Evolutionary conservation across 2,113 vertebrate genomes (phyloP).

Genomic region (Macroglossus sobrinus): DNA sequence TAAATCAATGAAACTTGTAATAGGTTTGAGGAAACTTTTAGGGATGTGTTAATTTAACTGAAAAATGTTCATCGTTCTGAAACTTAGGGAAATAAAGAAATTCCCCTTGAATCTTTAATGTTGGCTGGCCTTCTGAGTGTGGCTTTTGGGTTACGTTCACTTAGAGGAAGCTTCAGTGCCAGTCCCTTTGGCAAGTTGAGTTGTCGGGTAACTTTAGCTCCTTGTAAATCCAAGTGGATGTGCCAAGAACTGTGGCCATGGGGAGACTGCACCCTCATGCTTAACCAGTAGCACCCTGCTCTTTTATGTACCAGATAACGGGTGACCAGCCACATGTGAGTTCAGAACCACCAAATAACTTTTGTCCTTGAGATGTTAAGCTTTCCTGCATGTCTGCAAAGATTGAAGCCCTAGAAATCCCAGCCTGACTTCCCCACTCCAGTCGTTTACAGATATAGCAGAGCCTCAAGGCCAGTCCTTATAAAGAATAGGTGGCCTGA

Average conservation of each 20-base stretch:
- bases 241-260: neutral
- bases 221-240: neutral
- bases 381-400: neutral
- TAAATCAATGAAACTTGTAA: neutral
- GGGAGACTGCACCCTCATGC: neutral
- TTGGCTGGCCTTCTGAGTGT: neutral
- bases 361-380: neutral
- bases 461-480: neutral
- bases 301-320: neutral
- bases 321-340: neutral
- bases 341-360: neutral
- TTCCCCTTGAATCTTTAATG: neutral
- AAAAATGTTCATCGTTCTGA: neutral
- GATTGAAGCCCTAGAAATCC: neutral
- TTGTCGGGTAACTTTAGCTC: neutral
- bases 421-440: neutral
- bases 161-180: neutral
- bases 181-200: neutral
- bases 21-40: neutral
- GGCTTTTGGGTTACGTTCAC: neutral
- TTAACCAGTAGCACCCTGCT: neutral
- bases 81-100: neutral
- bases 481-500: neutral
- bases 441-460: neutral
- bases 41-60: neutral